Base-by-base conservation (phyloP, 2,797 vertebrate species). In the Anolis apletophallus region DNA sequence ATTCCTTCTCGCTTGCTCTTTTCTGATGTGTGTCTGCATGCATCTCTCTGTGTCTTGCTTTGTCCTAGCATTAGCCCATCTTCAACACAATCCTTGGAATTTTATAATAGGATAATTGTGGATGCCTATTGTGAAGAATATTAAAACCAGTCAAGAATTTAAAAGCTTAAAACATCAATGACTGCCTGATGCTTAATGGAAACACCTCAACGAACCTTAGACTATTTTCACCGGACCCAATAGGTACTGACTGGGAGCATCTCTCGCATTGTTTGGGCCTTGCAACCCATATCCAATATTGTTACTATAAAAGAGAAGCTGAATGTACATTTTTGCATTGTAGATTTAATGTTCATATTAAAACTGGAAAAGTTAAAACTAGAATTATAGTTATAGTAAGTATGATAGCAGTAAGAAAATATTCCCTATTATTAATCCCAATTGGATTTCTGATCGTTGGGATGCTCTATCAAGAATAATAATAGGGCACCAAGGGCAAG, bases 1-100 rank as follows among this genome's bases (percentile, higher is more conserved):
- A 85, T 91, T 94, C 93, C 88, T 88, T 95, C 91, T 93, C 88
- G 90, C 94, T 95, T 96, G 96, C 95, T 97, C 96, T 96, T 96
- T 96, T 96, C 90, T 93, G 90, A 50, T 83, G 2, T 59, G 54
- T 16, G 40, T 32, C n/a, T 59, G 54, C 5, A 14, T 34, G 36
- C 17, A 7, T 92, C 74, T 93, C 90, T 94, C 90, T 94, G 91
- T 93, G 88, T 91, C 11, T 72, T 92, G 84, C 89, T 82, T 73
- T 72, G 83, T 85, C 68, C 93, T 89, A 85, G 82, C 78, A 52
- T 87, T 89, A 89, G 61, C 79, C 73, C 78, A 87, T 90, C 89
- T 89, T 86, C 32, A 10, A 74, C 64, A 46, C 88, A 91, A 88
- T 91, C 90, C 81, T 81, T 86, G 81, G 81, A 86, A 46, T 81